phyloP scores from a whole-genome alignment of 2,797 vertebrate species.

The Bothrops alternatus region DNA sequence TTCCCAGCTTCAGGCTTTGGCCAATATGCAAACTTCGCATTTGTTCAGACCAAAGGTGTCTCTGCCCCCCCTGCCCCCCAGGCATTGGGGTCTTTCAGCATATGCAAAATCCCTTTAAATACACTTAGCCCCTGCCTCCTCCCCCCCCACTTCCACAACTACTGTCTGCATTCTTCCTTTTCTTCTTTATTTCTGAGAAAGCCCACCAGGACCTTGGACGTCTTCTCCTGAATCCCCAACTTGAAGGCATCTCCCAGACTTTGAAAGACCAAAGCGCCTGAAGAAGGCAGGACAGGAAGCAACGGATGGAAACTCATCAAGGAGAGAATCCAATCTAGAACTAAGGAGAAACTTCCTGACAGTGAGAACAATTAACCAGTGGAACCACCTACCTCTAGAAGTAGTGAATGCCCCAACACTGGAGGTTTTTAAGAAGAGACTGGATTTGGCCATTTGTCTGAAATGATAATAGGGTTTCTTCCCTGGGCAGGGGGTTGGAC shows the following conservation, averaged over 20 bases:
- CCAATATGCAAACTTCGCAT: neutral
- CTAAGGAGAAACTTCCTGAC: no score
- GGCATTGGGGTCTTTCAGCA: neutral
- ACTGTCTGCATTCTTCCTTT: neutral
- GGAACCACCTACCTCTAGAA: no score
- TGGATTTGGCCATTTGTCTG: no score
- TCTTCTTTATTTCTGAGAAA: neutral
- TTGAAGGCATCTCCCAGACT: neutral
- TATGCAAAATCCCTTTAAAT: neutral
- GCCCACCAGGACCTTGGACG: neutral
- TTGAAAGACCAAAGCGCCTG: neutral
- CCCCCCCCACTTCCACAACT: neutral
- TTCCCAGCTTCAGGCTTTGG: neutral
- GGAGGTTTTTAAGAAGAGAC: no score
- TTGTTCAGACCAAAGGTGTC: neutral
- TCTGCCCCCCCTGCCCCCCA: accelerated
- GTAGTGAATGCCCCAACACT: no score
- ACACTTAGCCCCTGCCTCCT: neutral
- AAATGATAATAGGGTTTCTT: no score
- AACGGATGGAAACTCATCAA: no score
- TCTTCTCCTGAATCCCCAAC: neutral
- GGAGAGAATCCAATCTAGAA: no score
- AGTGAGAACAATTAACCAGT: no score
- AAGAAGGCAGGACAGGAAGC: no score
- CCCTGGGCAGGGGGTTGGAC: no score